Evolutionary conservation across 2,113 vertebrate species (phyloP).

Genomic region (Vireo altiloquus): DNA sequence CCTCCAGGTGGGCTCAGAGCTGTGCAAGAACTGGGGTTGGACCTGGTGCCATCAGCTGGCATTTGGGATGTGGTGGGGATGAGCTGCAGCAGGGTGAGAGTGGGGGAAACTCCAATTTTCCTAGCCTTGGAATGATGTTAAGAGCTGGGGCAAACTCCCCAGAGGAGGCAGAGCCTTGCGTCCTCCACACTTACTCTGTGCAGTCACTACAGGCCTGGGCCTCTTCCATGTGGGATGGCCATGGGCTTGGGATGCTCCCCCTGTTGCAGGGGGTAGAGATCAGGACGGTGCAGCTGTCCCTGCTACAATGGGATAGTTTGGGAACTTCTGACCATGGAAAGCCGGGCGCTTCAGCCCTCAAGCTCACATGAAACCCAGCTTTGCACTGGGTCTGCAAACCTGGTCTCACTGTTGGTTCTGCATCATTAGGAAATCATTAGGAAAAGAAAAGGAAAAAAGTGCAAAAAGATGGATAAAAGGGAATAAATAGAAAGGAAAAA

Average conservation of each 20-base stretch:
- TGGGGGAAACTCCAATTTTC: not conserved
- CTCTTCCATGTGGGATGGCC: fast-evolving
- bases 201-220: not conserved
- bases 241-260: fast-evolving
- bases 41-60: not conserved
- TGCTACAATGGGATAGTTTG: not conserved
- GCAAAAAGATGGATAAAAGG: not conserved
- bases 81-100: not conserved
- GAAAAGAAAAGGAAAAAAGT: fast-evolving
- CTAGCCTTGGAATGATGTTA: not conserved
- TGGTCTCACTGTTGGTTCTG: not conserved
- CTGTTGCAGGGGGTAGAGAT: no score
- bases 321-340: not conserved
- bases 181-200: not conserved
- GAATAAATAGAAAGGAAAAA: not conserved
- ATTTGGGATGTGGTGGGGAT: not conserved
- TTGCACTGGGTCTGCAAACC: not conserved
- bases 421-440: not conserved
- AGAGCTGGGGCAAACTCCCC: not conserved
- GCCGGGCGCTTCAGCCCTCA: fast-evolving
- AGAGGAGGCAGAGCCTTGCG: not conserved
- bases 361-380: fast-evolving
- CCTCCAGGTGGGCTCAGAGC: not conserved
- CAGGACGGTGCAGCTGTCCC: not conserved
- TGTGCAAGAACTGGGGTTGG: fast-evolving